Evolutionary conservation across 2,797 vertebrate genomes (phyloP), one percentile per base, ranked within the genome.

Genomic region (Columba guinea): DNA sequence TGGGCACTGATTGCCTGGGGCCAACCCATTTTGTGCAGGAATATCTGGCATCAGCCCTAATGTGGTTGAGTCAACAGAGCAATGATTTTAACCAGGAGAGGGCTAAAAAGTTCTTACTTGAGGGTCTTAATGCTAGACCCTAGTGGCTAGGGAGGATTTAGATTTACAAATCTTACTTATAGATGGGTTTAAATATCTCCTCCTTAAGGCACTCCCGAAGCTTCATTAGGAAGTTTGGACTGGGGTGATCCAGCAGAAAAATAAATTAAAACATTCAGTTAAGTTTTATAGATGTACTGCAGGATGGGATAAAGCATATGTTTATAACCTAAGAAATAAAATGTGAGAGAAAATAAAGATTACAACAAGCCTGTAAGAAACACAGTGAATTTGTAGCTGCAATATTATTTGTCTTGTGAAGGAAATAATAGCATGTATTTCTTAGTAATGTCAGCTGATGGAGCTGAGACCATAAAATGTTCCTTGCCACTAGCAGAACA

Each of bases 381-480:
- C 48, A 86, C 62, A 62, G 90, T 79, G 74, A 82, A 94, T 94
- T 93, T 97, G 87, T 82, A 93, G 74, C 91, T 19, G 15, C 77
- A 87, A 74, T 96, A 91, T 91, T 96, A 64, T 93, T 93, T 91
- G 46, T 92, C 88, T 89, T 89, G 85, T 93, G 95, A 94, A 74
- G 77, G 60, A 93, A 94, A 93, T 56, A 77, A 87, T 70, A 67
- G 87, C 0, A 14, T 64, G 58, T 95, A 93, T 92, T 95, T 95
- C 91, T 86, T 87, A 77, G 82, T 68, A 91, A 89, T 71, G 80
- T 93, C 85, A 96, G 83, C 68, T 91, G 82, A 94, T 88, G 81
- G 87, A 91, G 58, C 64, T 68, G 93, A 92, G 78, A 89, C 91
- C 58, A 51, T 95, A 90, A 96, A 97, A 88, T 70, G 79, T 92